Conservation (phyloP, 2,888 invertebrate genomes). For the Pterostichus madidus region DNA sequence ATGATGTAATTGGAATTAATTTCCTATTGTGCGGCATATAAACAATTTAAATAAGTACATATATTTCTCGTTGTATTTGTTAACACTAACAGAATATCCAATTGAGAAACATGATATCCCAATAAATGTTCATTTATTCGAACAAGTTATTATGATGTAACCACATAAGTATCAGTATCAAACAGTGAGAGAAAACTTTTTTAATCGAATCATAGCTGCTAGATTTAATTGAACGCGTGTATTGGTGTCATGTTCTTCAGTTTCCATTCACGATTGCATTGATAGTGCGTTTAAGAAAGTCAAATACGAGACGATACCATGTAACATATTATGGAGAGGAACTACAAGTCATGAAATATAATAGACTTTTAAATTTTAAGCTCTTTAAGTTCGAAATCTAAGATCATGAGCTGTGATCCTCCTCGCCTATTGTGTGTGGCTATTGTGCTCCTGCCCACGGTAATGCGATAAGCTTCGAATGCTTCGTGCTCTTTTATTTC, state of each 20-base stretch:
- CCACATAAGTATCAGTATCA: slow-evolving; percentile 10
- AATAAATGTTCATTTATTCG: slow-evolving; percentile 39
- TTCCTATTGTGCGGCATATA: too few species aligned
- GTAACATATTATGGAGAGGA: slow-evolving; percentile 29
- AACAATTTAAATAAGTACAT: too few species aligned
- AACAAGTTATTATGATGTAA: slow-evolving; percentile 49
- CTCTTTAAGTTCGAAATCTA: slow-evolving; percentile 42
- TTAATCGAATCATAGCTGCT: slow-evolving; percentile 21
- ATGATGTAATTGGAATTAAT: too few species aligned
- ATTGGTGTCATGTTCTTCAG: slow-evolving; percentile 6
- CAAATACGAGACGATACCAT: slow-evolving; percentile 10
- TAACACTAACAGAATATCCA: neutral
- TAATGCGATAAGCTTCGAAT: slow-evolving; percentile 44
- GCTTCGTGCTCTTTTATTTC: slow-evolving; percentile 27
- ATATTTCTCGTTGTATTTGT: too few species aligned
- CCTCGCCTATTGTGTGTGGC: slow-evolving; percentile 39
- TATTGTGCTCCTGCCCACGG: slow-evolving; percentile 38
- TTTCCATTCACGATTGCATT: slow-evolving; percentile 33
- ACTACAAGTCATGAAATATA: slow-evolving; percentile 56
- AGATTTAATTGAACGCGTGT: slow-evolving; percentile 44
- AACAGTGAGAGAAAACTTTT: neutral
- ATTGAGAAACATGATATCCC: slow-evolving; percentile 17
- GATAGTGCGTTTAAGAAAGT: slow-evolving; percentile 30
- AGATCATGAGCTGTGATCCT: slow-evolving; percentile 46
- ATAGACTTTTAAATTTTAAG: slow-evolving; percentile 56